phyloP scores from a whole-genome alignment of 1,140 invertebrate species.

The Pogonomyrmex californicus region DNA sequence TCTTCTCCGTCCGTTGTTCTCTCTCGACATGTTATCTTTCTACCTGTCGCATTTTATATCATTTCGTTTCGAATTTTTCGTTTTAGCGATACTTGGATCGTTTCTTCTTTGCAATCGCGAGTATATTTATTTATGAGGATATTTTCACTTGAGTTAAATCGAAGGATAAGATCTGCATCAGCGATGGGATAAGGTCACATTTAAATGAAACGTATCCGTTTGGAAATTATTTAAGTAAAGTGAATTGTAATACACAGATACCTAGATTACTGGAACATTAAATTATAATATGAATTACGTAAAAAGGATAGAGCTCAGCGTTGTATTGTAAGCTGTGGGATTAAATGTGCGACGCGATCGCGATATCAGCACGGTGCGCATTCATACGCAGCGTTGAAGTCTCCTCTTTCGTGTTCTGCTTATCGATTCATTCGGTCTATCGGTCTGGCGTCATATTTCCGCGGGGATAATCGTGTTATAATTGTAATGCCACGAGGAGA shows the following conservation, averaged over 20 bases:
- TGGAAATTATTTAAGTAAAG: background rate
- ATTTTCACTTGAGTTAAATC: too few relatives aligned
- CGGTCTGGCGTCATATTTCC: constrained; percentile 8
- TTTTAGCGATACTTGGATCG: too few relatives aligned
- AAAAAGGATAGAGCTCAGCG: background rate
- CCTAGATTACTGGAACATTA: background rate
- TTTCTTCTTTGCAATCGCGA: background rate
- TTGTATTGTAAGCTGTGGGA: constrained; percentile 3
- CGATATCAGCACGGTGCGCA: background rate
- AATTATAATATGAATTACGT: constrained; percentile 18
- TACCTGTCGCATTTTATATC: constrained; percentile 10
- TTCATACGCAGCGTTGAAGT: background rate
- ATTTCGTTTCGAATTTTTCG: background rate
- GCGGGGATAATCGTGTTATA: constrained; percentile 43
- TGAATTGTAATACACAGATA: background rate
- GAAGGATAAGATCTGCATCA: too few relatives aligned
- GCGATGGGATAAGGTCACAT: too few relatives aligned
- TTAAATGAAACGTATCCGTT: too few relatives aligned
- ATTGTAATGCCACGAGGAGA: constrained; percentile 42
- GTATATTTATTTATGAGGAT: background rate
- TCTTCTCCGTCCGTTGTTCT: background rate
- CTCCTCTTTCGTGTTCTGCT: background rate
- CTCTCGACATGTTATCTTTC: background rate
- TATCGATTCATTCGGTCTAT: background rate
- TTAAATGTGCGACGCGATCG: background rate